Evolutionary conservation across 2,888 invertebrate genomes (phyloP), one percentile per base, ranked within the genome.

Genomic region (Scaptomyza cyrtandrae): DNA sequence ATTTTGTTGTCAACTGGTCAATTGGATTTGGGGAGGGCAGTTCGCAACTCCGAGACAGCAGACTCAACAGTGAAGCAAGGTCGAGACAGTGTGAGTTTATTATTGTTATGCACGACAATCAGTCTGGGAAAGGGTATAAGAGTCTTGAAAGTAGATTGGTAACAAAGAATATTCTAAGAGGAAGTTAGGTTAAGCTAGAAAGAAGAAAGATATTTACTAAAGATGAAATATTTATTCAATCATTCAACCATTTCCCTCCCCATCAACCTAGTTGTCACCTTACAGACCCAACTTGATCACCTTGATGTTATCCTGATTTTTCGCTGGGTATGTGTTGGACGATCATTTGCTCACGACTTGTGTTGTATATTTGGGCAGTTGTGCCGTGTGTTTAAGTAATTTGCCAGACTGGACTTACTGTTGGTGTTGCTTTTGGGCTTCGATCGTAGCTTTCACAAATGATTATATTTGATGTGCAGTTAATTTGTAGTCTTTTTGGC

Each of bases 391-490:
- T 83, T 86, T 79, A 81, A 86, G 79, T 83, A 86, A 86, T 86
- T 86, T 86, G 79, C 78, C 86, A 79, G 71, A 77, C 73, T 70
- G 71, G 61, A 66, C 64, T 64, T 71, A 68, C 66, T 16, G 10
- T 10, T 41, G 71, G 76, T 79, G 78, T 70, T 78, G 71, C 39
- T 57, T 56, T 70, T 66, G 19, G 50, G 74, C 4, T 33, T 2
- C 33, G 31, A n/a, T 14, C 69, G 59, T 52, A 80, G 81, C 88
- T 89, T 89, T 90, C 90, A 90, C 86, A 90, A 90, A 88, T 90
- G 90, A 90, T 90, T 90, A 90, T 89, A 85, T 88, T 89, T 90
- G 90, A 90, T 89, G 89, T 85, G 83, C 74, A 90, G 88, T 90
- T 90, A 90, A 90, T 90, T 90, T 90, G 88, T 78, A 81, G 80